Base-by-base conservation (phyloP, 2,113 vertebrate species). In the Menura novaehollandiae region DNA sequence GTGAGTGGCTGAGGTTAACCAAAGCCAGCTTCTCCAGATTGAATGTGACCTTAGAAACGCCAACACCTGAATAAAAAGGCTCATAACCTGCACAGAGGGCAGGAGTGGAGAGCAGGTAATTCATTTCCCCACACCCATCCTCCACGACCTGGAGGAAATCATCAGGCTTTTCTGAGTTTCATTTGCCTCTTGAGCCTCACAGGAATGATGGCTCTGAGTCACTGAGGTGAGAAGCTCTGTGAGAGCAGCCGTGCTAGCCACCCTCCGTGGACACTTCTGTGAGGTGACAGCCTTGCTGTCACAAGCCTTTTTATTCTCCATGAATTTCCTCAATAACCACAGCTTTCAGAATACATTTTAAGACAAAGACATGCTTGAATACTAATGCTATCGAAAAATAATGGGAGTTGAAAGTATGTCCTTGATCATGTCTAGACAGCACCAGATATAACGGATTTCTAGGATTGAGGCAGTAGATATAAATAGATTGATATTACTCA, bases 391-490 rank as follows among this genome's bases (percentile, higher is more conserved):
- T 74, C 0, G 0, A 60, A 96, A 95, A 91, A 75, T 75, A 85
- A 96, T 91, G 84, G 86, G 83, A 93, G 75, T 33, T 95, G 82
- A 91, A 91, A 91, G 68, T 33, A 58, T 64, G 95, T 85, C 86
- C 93, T 96, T 93, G 91, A 95, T 96, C 91, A 78, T 18, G 89
- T 95, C 96, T 92, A 96, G 95, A 95, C 94, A 96, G 76, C 87
- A 75, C 47, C 64, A 63, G 68, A 72, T 93, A 74, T 89, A 96
- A 95, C 78, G 64, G 60, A 89, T 96, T 95, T 78, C 84, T 62
- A 89, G 83, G 60, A 95, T n/a, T 80, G n/a, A 89, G 86, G 89
- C 81, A 95, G 91, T 44, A 74, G 94, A 87, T 95, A 93, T 86
- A 95, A 97, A 95, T 91, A 91, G 95, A 84, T 86, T 66, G 86